These are phyloP conservation scores for Catocala sponsa DNA, from an alignment of 2,888 invertebrate species.

Conservation along the genomic window DNA sequence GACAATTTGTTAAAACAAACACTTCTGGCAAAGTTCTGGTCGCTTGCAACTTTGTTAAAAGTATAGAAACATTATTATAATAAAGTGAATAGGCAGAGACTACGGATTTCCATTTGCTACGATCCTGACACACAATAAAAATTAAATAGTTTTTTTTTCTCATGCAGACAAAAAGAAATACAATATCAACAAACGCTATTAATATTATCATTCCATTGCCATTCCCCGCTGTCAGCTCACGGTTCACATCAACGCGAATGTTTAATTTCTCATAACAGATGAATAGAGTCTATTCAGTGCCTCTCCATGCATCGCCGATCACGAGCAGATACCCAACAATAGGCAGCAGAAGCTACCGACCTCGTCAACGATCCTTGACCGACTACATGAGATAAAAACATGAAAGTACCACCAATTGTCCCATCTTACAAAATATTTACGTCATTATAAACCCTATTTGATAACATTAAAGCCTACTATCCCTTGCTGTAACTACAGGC, in stretches of 20 bases:
- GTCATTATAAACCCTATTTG: slow-evolving; percentile 34
- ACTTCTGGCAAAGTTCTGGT: no score
- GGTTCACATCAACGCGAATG: slow-evolving; percentile 28
- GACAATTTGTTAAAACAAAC: no score
- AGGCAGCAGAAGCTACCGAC: slow-evolving; percentile 58
- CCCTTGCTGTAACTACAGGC: slow-evolving; percentile 24
- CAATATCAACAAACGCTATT: slow-evolving; percentile 8
- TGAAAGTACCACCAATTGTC: slow-evolving; percentile 44
- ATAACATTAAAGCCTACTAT: slow-evolving; percentile 33
- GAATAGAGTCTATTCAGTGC: slow-evolving; percentile 58
- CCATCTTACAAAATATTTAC: slow-evolving; percentile 34
- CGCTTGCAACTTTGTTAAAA: no score
- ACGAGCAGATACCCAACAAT: slow-evolving; percentile 63
- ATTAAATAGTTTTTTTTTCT: no score
- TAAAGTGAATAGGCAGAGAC: no score
- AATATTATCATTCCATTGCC: slow-evolving; percentile 14
- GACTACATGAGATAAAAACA: slow-evolving; percentile 55
- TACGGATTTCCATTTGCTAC: no score
- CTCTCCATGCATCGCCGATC: slow-evolving; percentile 62
- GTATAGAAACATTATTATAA: no score
- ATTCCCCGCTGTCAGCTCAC: slow-evolving; percentile 18
- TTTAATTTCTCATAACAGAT: slow-evolving; percentile 45
- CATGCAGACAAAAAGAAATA: background rate
- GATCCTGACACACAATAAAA: no score
- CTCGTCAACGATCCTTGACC: slow-evolving; percentile 69